Percentiles rank a stretch among this genome's conserved stretches.
phyloP scores from a whole-genome alignment of 1,140 invertebrate genomes.

The Bombus balteatus region DNA sequence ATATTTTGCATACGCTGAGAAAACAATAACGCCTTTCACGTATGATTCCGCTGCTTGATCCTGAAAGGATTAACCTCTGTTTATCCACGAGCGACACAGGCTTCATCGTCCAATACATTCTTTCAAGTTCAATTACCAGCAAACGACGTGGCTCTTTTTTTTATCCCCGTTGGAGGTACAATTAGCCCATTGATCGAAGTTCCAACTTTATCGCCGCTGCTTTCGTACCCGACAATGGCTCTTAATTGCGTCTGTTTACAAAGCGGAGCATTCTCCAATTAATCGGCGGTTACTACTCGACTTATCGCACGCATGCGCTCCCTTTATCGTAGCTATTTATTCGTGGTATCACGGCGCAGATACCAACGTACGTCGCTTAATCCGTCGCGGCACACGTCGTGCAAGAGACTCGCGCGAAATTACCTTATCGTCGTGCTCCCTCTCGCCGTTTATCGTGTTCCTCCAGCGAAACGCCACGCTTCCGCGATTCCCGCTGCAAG shows the following conservation, averaged over 20 bases:
- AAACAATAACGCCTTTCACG: background rate
- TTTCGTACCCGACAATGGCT: constrained; percentile 22
- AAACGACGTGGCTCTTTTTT: background rate
- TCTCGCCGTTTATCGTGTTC: background rate
- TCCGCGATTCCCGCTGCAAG: constrained; percentile 39
- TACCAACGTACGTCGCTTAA: constrained; percentile 4
- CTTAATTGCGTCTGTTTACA: constrained; percentile 23
- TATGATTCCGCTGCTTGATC: background rate
- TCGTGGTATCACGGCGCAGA: constrained; percentile 17
- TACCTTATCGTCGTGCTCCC: constrained; percentile 21
- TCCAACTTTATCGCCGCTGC: background rate
- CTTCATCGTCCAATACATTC: background rate
- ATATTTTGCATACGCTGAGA: background rate
- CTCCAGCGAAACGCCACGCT: background rate
- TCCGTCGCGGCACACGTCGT: constrained; percentile 17
- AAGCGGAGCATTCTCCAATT: background rate
- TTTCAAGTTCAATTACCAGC: background rate
- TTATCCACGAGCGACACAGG: background rate
- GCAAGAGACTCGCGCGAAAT: constrained; percentile 24
- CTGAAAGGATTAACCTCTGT: background rate
- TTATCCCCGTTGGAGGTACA: too few species aligned
- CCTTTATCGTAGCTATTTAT: constrained; percentile 37
- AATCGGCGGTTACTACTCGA: constrained; percentile 4
- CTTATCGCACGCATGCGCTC: constrained; percentile 21
- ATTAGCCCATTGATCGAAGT: background rate